phyloP scores from a whole-genome alignment of 1,140 invertebrate species.

The Rhynchophorus ferrugineus region DNA sequence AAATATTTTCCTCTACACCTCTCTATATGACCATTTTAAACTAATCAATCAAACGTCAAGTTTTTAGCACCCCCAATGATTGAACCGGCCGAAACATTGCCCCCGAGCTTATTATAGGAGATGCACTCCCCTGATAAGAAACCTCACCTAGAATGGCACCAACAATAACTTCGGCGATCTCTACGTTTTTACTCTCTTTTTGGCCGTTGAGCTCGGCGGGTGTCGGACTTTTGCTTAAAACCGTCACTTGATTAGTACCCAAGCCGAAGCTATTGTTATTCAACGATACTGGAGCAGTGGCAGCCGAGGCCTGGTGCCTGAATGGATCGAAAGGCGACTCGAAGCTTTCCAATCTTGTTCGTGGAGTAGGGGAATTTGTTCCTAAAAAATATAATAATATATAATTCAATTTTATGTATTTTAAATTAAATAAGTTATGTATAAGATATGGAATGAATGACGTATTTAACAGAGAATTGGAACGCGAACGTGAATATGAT shows the following conservation, averaged over 20 bases:
- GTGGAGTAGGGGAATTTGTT: constrained; percentile 53
- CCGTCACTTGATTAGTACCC: constrained; percentile 66
- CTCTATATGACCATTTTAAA: too few species aligned
- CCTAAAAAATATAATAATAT: constrained; percentile 35
- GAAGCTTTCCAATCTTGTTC: constrained; percentile 62
- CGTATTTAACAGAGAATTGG: too few species aligned
- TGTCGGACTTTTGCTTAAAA: constrained; percentile 79
- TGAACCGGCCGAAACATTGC: too few species aligned
- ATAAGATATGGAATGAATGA: not conserved
- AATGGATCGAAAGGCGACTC: constrained; percentile 65
- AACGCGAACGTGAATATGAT: too few species aligned
- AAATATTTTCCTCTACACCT: too few species aligned
- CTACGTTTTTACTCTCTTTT: constrained; percentile 79
- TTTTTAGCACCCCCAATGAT: too few species aligned
- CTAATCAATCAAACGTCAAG: too few species aligned
- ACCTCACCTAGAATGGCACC: constrained; percentile 86
- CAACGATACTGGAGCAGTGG: constrained; percentile 60
- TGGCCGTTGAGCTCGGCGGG: constrained; percentile 59
- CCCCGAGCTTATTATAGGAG: too few species aligned
- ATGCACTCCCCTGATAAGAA: too few species aligned
- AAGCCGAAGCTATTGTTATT: constrained; percentile 72
- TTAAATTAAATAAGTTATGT: not conserved
- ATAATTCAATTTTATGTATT: not conserved
- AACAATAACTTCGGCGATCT: constrained; percentile 92
- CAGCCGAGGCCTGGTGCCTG: constrained; percentile 59